Conservation (phyloP, 2,797 vertebrate species). For the Trachurus trachurus region DNA sequence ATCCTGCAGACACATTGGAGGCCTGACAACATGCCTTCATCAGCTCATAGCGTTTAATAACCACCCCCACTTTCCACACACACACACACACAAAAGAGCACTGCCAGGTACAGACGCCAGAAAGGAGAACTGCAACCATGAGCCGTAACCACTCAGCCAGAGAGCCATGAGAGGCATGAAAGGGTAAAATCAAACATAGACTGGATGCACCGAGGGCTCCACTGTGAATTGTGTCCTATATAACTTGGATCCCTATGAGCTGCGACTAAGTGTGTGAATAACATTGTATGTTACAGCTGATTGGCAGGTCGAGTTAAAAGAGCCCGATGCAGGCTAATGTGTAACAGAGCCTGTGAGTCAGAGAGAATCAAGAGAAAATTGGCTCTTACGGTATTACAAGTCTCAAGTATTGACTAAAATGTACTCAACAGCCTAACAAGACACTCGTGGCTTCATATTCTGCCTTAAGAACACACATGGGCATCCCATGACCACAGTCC, state of each 20-base stretch:
- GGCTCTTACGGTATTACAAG: conserved; percentile 9
- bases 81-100: conserved; percentile 9
- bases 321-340: neutral
- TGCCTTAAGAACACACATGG: conserved; percentile 16
- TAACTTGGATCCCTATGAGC: too few species aligned
- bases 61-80: conserved; percentile 36
- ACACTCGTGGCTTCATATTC: conserved; percentile 30
- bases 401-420: conserved; percentile 32
- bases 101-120: conserved; percentile 24
- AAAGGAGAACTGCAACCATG: conserved; percentile 18
- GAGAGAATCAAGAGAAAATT: too few species aligned
- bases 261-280: conserved; percentile 23
- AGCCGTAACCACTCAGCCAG: conserved; percentile 25
- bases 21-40: conserved; percentile 68
- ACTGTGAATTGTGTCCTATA: neutral
- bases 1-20: conserved; percentile 72
- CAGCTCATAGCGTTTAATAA: conserved; percentile 62
- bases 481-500: conserved; percentile 7
- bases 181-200: neutral
- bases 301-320: conserved; percentile 3
- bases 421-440: conserved; percentile 40
- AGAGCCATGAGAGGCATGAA: neutral
- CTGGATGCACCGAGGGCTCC: conserved; percentile 1
- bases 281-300: conserved; percentile 13
- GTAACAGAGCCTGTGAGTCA: conserved; percentile 23